phyloP scores from a whole-genome alignment of 2,888 invertebrate genomes.

The Tenthredo notha region DNA sequence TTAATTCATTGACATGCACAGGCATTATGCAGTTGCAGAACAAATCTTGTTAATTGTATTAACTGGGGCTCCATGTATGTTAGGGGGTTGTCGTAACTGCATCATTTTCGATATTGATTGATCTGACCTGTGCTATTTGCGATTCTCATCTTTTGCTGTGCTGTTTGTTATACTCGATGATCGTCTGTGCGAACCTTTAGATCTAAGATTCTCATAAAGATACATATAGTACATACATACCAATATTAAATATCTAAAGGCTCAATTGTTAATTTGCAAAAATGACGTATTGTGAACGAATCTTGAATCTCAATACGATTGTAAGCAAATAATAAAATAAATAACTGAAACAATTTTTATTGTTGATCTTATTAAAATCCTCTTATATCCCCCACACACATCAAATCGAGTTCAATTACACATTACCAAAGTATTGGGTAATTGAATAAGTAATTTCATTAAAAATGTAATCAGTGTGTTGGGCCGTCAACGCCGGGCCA shows the following conservation, averaged over 20 bases:
- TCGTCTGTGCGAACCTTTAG: conserved; percentile 54
- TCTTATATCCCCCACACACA: no score
- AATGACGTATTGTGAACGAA: conserved; percentile 62
- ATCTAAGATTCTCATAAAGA: conserved; percentile 58
- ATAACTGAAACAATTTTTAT: conserved; percentile 65
- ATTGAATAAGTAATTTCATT: no score
- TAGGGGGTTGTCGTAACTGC: neutral
- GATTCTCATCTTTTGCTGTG: neutral
- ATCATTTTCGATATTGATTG: neutral
- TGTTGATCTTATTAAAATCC: conserved; percentile 54
- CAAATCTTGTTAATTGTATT: conserved; percentile 1
- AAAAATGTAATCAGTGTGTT: no score
- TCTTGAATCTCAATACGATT: conserved; percentile 64
- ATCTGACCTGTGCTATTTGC: neutral
- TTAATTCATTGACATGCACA: conserved; percentile 19
- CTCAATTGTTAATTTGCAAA: conserved; percentile 66
- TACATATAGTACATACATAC: neutral
- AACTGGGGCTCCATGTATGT: neutral
- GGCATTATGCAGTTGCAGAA: neutral
- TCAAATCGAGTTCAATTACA: no score
- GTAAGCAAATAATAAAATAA: conserved; percentile 59
- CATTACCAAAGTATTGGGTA: no score
- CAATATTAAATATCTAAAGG: conserved; percentile 60
- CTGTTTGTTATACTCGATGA: conserved; percentile 49
- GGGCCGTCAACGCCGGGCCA: no score